A percentile compares a stretch with the other conserved stretches of the same genome.
Evolutionary conservation across 2,888 invertebrate genomes (phyloP).

Genomic region (Ormyrus thymus): DNA sequence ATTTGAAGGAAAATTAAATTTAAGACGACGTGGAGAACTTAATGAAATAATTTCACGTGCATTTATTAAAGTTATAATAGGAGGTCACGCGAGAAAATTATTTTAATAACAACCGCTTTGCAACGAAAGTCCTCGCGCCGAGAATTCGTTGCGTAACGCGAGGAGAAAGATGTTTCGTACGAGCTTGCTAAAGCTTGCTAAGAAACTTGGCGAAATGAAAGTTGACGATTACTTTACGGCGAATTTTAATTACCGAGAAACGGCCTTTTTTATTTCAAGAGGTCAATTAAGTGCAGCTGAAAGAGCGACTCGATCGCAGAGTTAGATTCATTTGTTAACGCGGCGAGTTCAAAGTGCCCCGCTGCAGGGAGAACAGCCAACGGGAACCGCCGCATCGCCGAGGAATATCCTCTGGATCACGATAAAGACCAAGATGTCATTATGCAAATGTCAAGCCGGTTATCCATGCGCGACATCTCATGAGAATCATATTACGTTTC

Average conservation of each 20-base stretch:
- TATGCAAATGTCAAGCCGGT: constrained; percentile 57
- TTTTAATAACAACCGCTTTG: constrained; percentile 34
- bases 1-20: constrained; percentile 24
- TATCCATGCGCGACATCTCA: constrained; percentile 30
- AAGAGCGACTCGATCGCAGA: constrained; percentile 20
- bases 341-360: constrained; percentile 49
- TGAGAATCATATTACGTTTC: constrained; percentile 36
- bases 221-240: constrained; percentile 44
- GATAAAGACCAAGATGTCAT: constrained; percentile 61
- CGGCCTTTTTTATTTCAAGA: constrained; percentile 43
- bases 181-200: constrained; percentile 16
- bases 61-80: constrained; percentile 22
- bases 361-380: not conserved
- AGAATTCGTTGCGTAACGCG: constrained; percentile 22
- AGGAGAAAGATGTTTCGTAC: constrained; percentile 12
- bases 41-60: constrained; percentile 30
- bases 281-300: constrained; percentile 50
- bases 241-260: constrained; percentile 48
- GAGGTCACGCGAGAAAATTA: not conserved
- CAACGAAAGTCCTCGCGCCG: constrained; percentile 32
- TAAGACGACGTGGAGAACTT: constrained; percentile 1
- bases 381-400: constrained; percentile 1
- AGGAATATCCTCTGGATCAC: constrained; percentile 55
- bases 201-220: constrained; percentile 24
- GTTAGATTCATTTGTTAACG: constrained; percentile 43